Evolutionary conservation across 2,113 vertebrate genomes (phyloP), one percentile per base, ranked within the genome.

Genomic region (Mastomys natalensis): DNA sequence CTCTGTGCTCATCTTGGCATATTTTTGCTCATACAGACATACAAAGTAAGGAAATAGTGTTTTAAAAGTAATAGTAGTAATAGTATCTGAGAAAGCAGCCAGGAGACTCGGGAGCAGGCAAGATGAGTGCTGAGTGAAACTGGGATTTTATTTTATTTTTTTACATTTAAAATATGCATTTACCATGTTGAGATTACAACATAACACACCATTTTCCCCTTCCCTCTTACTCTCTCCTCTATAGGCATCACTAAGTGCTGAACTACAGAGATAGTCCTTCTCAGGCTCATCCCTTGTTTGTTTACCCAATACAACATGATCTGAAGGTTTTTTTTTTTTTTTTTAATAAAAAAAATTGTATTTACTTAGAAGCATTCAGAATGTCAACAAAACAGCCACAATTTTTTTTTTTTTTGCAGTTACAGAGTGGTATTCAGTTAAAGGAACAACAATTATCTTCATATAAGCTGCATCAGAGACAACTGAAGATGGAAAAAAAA

Each of bases 281-380:
- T 73, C 37, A 73, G 72, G 7, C n/a, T 21, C n/a, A 73, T 21
- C 7, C 11, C 64, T 66, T 76, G 3, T 24, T 21, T 22, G 22
- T 22, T 74, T 43, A 74, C 22, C 40, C 21, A 24, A 24, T 73
- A 40, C 2, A 40, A 40, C 19, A 43, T 73, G 21, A 22, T 74
- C 40, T 26, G 21, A 74, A 74, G 11, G n/a, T n/a, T n/a, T n/a
- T n/a, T n/a, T n/a, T n/a, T n/a, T n/a, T n/a, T 48, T 48, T 48
- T 48, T 45, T 45, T 45, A 45, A 45, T 45, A 4, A 51, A 68
- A 74, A 58, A 82, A 60, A 60, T 7, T 60, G 53, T n/a, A 26
- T 99, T 99, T 99, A 99, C 99, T 99, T 98, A 99, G 99, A 99
- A 99, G 99, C 99, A 99, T 99, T 99, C 99, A 99, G 98, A 99